Base-by-base conservation (phyloP, 2,113 vertebrate species). In the Tapirus terrestris region DNA sequence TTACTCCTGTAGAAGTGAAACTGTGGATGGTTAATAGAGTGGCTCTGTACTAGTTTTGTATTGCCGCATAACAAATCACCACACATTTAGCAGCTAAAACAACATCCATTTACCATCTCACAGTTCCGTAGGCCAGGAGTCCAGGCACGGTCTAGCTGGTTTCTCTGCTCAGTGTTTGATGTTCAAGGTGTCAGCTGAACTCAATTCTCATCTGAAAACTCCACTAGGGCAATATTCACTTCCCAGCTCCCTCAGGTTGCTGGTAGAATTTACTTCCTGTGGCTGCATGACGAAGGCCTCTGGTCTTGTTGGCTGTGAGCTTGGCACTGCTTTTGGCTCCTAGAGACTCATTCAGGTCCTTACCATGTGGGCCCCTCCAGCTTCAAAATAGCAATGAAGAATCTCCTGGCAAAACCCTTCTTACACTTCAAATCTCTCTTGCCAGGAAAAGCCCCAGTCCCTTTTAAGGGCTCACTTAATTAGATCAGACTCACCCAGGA, bases 381-480 rank as follows among this genome's bases (percentile, higher is more conserved):
- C 31, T 89, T 81, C 39, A 76, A 76, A 7, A 2, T 48, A 77
- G 6, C n/a, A 25, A 21, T 6, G 10, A 60, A 45, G 39, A 92
- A 70, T 48, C 8, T 67, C 39, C 27, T 45, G 25, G 36, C 17
- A 86, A 85, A 75, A 73, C 0, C 18, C 18, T 17, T 36, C 36
- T 56, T 25, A 51, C 4, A 48, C 17, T 45, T 77, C 79, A 53
- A 89, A 82, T 73, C 56, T 80, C 39, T 76, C 93, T 93, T 76
- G 25, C 63, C 17, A 89, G 72, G n/a, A 91, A 91, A 80, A 89
- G 45, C 53, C 53, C 76, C 60, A 51, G 36, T 81, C 11, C 14
- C 56, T 92, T 70, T 83, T 81, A 65, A 83, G 45, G 65, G 33
- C 31, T 91, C n/a, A 73, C 45, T 86, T 92, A 89, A 89, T 84